Evolutionary conservation across 2,797 vertebrate genomes (phyloP).

Genomic region (Sebastes kiyomatsui): DNA sequence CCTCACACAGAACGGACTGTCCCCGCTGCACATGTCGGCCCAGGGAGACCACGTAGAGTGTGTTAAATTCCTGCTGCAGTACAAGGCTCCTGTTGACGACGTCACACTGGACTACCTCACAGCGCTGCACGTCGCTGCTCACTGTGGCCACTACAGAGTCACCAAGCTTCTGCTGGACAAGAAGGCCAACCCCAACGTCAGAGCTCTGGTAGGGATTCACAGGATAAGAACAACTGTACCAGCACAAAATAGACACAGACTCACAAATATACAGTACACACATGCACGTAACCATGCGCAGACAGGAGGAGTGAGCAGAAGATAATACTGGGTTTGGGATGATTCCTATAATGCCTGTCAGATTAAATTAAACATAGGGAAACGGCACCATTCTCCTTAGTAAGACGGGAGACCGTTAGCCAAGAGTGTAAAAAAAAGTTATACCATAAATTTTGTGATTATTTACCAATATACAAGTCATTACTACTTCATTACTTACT

Average conservation of each 20-base stretch:
- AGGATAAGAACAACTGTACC: background rate
- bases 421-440: background rate
- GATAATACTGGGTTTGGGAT: background rate
- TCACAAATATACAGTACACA: background rate
- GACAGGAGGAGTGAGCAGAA: background rate
- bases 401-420: background rate
- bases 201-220: conserved; percentile 86
- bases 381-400: background rate
- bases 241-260: background rate
- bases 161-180: conserved; percentile 97
- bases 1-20: conserved; percentile 90
- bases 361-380: background rate
- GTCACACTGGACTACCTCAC: conserved; percentile 97
- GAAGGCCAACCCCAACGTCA: conserved; percentile 94
- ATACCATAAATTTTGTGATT: background rate
- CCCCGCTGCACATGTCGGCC: conserved; percentile 96
- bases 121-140: conserved; percentile 93
- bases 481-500: background rate
- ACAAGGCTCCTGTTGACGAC: conserved; percentile 94
- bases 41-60: conserved; percentile 98
- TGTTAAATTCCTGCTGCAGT: conserved; percentile 93
- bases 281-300: background rate
- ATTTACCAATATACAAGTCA: background rate
- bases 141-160: conserved; percentile 97
- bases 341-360: background rate